Evolutionary conservation across 2,797 vertebrate genomes (phyloP).

Genomic region (Poeciliopsis gracilis): DNA sequence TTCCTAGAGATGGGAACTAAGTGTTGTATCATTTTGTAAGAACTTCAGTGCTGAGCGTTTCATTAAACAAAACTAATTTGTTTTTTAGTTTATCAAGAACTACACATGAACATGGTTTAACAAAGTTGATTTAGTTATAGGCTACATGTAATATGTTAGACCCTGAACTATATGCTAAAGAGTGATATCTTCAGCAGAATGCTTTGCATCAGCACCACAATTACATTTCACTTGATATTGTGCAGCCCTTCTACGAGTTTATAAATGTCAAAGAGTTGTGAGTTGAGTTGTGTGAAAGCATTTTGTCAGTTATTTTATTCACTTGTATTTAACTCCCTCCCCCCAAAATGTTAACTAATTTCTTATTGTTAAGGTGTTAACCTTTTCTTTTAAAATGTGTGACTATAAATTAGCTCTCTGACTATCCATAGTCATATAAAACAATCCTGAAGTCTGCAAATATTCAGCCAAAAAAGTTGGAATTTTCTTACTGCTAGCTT

Average conservation of each 20-base stretch:
- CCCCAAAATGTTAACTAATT: too few relatives aligned
- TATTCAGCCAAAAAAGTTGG: neutral
- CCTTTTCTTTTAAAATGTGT: neutral
- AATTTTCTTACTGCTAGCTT: conserved; percentile 15
- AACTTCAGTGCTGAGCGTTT: neutral
- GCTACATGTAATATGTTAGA: neutral
- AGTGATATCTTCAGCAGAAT: neutral
- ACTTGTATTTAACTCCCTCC: neutral
- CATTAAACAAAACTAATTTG: neutral
- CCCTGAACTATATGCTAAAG: neutral
- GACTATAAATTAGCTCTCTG: neutral
- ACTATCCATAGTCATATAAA: conserved; percentile 11
- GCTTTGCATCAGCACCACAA: neutral
- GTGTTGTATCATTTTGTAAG: neutral
- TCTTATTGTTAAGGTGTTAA: neutral
- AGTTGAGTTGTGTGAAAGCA: too few relatives aligned
- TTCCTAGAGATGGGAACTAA: too few relatives aligned
- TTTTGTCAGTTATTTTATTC: too few relatives aligned
- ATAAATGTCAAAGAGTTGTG: neutral
- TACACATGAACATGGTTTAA: neutral
- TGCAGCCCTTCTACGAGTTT: neutral
- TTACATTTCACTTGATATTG: neutral
- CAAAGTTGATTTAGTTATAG: neutral
- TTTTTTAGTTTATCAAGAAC: neutral
- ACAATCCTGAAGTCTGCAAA: conserved; percentile 25